A percentile compares a stretch with the other conserved stretches of the same genome.
phyloP scores from a whole-genome alignment of 2,888 invertebrate species.

The Chrysomela aeneicollis region DNA sequence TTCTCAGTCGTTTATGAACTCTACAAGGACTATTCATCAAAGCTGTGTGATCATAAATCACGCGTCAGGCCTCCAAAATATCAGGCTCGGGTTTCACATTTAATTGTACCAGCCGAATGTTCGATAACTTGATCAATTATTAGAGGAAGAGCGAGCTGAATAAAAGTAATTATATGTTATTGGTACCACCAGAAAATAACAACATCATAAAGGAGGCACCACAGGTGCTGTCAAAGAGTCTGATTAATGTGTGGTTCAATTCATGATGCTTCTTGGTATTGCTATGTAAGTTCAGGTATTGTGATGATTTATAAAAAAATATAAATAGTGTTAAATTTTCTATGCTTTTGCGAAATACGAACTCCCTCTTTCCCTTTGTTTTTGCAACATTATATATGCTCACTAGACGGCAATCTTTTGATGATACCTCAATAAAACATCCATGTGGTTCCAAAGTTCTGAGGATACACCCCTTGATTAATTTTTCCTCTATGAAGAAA shows the following conservation, averaged over 20 bases:
- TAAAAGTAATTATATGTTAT: neutral
- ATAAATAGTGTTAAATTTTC: too few relatives aligned
- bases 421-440: too few relatives aligned
- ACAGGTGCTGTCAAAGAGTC: neutral
- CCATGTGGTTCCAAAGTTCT: too few relatives aligned
- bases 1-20: neutral
- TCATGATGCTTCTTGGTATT: too few relatives aligned
- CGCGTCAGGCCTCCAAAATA: neutral
- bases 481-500: too few relatives aligned
- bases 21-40: neutral
- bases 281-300: too few relatives aligned
- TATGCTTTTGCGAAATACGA: too few relatives aligned
- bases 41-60: neutral
- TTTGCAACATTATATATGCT: too few relatives aligned
- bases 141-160: neutral
- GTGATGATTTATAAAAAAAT: too few relatives aligned
- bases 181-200: neutral
- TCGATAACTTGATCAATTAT: neutral
- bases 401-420: too few relatives aligned
- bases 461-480: too few relatives aligned
- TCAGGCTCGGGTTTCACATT: neutral
- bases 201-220: neutral
- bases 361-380: too few relatives aligned
- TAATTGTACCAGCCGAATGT: neutral
- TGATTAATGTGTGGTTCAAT: neutral